phyloP scores from a whole-genome alignment of 2,888 invertebrate genomes.

The Ceraclea dissimilis region DNA sequence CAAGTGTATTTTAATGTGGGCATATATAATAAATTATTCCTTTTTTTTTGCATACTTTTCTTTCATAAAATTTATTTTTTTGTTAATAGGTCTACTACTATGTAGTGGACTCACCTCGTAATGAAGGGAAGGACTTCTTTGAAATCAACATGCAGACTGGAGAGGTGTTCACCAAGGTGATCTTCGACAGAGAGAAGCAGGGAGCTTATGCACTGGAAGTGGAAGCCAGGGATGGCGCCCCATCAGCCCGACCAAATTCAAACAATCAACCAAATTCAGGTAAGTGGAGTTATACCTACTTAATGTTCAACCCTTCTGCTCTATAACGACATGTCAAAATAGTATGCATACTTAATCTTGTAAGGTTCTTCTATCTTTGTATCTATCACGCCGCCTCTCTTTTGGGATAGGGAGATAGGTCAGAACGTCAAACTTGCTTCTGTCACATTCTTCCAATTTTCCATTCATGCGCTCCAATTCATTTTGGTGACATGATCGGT shows the following conservation, averaged over 20 bases:
- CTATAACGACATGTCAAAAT: neutral
- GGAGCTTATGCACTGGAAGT: constrained; percentile 96
- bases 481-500: no score
- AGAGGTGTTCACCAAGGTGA: constrained; percentile 88
- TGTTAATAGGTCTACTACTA: constrained; percentile 88
- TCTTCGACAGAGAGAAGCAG: constrained; percentile 97
- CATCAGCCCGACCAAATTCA: constrained; percentile 92
- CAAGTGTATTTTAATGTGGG: no score
- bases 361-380: no score
- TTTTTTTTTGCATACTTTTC: no score
- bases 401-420: no score
- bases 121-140: constrained; percentile 93
- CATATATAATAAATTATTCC: neutral
- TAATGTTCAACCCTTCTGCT: neutral
- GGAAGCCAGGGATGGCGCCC: constrained; percentile 91
- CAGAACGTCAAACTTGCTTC: no score
- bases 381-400: no score
- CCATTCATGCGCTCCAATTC: no score
- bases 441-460: no score
- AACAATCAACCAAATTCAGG: constrained; percentile 94
- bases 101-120: constrained; percentile 84
- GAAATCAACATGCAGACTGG: constrained; percentile 94
- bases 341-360: no score
- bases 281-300: constrained; percentile 44
- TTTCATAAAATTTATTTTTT: no score